phyloP scores from a whole-genome alignment of 2,797 vertebrate genomes.

The Rhinella marina region DNA sequence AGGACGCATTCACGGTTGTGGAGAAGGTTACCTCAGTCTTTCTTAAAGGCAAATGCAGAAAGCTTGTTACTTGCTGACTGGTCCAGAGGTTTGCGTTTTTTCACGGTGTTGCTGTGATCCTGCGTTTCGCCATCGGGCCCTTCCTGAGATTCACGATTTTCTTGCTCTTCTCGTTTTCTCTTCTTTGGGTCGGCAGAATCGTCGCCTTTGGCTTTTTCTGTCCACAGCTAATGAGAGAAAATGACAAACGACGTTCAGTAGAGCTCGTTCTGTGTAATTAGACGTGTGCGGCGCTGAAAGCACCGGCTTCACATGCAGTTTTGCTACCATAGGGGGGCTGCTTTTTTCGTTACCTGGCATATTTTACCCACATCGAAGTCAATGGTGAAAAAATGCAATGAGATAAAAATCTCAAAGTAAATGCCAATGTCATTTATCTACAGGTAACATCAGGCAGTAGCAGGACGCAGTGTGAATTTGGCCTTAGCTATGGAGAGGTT shows the following conservation, averaged over 20 bases:
- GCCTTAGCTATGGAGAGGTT: no score
- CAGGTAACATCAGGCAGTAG: no score
- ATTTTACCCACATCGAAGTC: no score
- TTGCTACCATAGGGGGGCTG: no score
- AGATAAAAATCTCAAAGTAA: no score
- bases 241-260: neutral
- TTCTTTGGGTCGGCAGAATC: slow-evolving; percentile 77
- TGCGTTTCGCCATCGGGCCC: slow-evolving; percentile 62
- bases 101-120: slow-evolving; percentile 73
- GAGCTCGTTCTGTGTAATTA: neutral
- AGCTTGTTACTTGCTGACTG: slow-evolving; percentile 76
- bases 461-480: no score
- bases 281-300: neutral
- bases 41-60: slow-evolving; percentile 89
- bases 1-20: neutral
- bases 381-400: no score
- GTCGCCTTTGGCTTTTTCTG: slow-evolving; percentile 83
- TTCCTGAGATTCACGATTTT: slow-evolving; percentile 62
- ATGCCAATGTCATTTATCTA: no score
- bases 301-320: no score
- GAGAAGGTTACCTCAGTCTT: slow-evolving; percentile 66
- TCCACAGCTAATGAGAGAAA: slow-evolving; percentile 79
- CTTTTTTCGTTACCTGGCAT: no score
- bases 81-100: slow-evolving; percentile 80
- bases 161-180: slow-evolving; percentile 75